Base-by-base conservation (phyloP, 2,888 invertebrate species). In the Eupithecia abbreviata region DNA sequence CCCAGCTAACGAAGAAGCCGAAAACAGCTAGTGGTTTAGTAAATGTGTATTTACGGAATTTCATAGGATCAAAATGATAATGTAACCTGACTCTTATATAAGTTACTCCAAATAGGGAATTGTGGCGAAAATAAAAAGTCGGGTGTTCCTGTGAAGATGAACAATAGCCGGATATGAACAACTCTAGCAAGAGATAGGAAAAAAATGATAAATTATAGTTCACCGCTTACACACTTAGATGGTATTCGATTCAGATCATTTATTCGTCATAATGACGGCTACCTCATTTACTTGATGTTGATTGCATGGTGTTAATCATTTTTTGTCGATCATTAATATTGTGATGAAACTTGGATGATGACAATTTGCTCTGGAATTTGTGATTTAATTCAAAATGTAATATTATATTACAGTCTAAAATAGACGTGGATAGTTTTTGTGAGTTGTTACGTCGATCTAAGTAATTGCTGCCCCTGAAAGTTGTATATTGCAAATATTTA, bases 251-350 rank as follows among this genome's bases (percentile, higher is more conserved):
- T 80, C 79, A 75, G 79, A 81, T 79, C 82, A 82, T 81, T 81
- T 76, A 78, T 79, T 84, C 84, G 82, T 83, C 77, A 80, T 81
- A 86, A 84, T 85, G 86, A 89, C 86, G 86, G 87, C 81, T 83
- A 83, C 85, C 85, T 87, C 88, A 87, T 89, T 89, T 85, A 78
- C 80, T 81, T 85, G 84, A 88, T 83, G 85, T 86, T 88, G 86
- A 89, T 89, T 88, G 88, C 87, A 84, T 84, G 85, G 84, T 87
- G 87, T 90, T 90, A 89, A 90, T 90, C 83, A 88, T 88, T 86
- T 85, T 86, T 81, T 82, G 82, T 85, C 85, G 87, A 85, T 89
- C 88, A 89, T 90, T 89, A 89, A 85, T 86, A 87, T 87, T 82
- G 77, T 77, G 75, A 70, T 74, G 72, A 74, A 73, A 79, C 74